phyloP scores from a whole-genome alignment of 2,888 invertebrate genomes.

The Drosophila recens region DNA sequence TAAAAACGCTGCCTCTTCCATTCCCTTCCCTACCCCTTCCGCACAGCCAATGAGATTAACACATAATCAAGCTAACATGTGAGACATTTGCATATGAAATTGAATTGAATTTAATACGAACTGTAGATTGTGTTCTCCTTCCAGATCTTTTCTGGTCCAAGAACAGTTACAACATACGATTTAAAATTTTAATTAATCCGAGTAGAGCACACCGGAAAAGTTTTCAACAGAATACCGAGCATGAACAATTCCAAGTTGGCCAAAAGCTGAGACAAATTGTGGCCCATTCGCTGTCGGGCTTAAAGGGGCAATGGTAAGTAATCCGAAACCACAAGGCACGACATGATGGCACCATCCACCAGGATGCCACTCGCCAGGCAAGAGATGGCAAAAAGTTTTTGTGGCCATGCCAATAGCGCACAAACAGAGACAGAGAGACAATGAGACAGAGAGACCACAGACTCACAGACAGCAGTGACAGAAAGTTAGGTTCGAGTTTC shows the following conservation, averaged over 20 bases:
- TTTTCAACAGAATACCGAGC: slow-evolving; percentile 51
- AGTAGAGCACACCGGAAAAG: slow-evolving; percentile 45
- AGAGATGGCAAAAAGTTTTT: slow-evolving; percentile 61
- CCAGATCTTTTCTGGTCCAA: slow-evolving; percentile 13
- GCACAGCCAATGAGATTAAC: slow-evolving; percentile 64
- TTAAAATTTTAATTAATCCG: slow-evolving; percentile 75
- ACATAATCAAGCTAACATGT: slow-evolving; percentile 81
- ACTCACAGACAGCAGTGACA: slow-evolving; percentile 57
- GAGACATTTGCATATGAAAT: slow-evolving; percentile 75
- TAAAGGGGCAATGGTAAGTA: slow-evolving; percentile 66
- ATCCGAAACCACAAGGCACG: slow-evolving; percentile 67
- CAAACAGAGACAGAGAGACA: slow-evolving; percentile 18
- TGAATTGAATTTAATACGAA: slow-evolving; percentile 72
- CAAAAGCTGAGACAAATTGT: slow-evolving; percentile 35
- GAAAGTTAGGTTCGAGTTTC: slow-evolving; percentile 67
- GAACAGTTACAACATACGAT: slow-evolving; percentile 59
- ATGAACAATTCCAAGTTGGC: slow-evolving; percentile 34
- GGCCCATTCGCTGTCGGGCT: slow-evolving; percentile 20
- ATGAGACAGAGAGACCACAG: slow-evolving; percentile 29
- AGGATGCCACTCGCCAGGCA: slow-evolving; percentile 18
- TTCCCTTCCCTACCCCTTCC: neutral
- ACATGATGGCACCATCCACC: slow-evolving; percentile 30
- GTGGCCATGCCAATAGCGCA: slow-evolving; percentile 19
- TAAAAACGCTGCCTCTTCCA: slow-evolving; percentile 45
- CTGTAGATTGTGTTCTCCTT: slow-evolving; percentile 7